phyloP scores from a whole-genome alignment of 2,797 vertebrate genomes.

The Microchirus variegatus region DNA sequence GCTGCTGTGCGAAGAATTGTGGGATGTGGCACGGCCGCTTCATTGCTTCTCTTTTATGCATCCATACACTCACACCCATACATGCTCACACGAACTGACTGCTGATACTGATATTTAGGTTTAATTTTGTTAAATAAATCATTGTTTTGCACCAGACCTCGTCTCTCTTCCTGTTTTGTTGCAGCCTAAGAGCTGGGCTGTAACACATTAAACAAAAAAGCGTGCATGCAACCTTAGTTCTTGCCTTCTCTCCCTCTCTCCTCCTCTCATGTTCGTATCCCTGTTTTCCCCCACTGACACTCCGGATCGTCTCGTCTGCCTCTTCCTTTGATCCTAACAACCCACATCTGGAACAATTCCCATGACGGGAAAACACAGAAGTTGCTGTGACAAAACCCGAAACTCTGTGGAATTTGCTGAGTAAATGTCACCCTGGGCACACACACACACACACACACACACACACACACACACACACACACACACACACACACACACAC shows the following conservation, averaged over 20 bases:
- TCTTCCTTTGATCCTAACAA: constrained; percentile 63
- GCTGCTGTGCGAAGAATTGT: too few relatives aligned
- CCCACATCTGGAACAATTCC: constrained; percentile 68
- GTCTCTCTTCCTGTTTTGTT: too few relatives aligned
- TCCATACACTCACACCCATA: too few relatives aligned
- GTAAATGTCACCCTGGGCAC: constrained; percentile 47
- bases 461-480: too few relatives aligned
- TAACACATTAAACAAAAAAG: constrained; percentile 10
- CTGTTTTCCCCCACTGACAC: constrained; percentile 16
- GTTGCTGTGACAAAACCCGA: constrained; percentile 12
- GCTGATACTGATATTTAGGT: too few relatives aligned
- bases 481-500: too few relatives aligned
- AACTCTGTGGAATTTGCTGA: constrained; percentile 53
- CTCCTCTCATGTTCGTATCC: constrained; percentile 11
- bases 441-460: constrained; percentile 7
- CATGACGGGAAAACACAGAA: constrained; percentile 33
- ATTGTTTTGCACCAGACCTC: too few relatives aligned
- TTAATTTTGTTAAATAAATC: too few relatives aligned
- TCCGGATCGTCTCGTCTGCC: constrained; percentile 13
- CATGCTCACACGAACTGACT: too few relatives aligned
- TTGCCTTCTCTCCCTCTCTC: background rate
- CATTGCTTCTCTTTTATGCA: too few relatives aligned
- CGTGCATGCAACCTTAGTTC: constrained; percentile 1
- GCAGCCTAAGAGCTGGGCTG: too few relatives aligned
- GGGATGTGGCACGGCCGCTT: too few relatives aligned